phyloP scores from a whole-genome alignment of 2,888 invertebrate genomes.

The Campopleginae sp. region DNA sequence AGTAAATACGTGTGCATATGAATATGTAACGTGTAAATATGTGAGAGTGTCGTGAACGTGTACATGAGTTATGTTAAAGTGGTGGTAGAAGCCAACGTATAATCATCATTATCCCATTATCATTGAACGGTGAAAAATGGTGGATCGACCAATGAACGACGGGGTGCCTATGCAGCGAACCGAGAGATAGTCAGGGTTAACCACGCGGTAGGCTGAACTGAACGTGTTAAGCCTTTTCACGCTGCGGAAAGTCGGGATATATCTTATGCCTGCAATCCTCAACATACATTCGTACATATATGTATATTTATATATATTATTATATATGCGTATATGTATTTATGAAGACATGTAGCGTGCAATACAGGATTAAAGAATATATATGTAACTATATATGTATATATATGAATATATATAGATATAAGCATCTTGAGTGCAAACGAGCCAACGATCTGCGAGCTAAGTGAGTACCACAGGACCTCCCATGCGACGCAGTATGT shows the following conservation, averaged over 20 bases:
- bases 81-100: constrained; percentile 64
- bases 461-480: constrained; percentile 59
- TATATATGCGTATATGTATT: constrained; percentile 4
- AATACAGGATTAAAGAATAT: constrained; percentile 25
- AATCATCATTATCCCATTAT: constrained; percentile 80
- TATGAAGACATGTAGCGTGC: constrained; percentile 27
- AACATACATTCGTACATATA: not conserved
- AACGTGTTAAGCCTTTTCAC: constrained; percentile 52
- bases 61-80: constrained; percentile 8
- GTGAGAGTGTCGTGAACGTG: not conserved
- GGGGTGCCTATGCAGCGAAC: constrained; percentile 57
- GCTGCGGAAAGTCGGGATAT: constrained; percentile 53
- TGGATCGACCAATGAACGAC: constrained; percentile 75
- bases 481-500: constrained; percentile 59
- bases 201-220: constrained; percentile 64
- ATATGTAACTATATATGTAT: not conserved
- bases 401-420: constrained; percentile 6
- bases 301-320: not conserved
- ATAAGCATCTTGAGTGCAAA: constrained; percentile 40
- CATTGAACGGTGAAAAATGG: constrained; percentile 78
- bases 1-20: not conserved
- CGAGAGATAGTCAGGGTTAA: constrained; percentile 75
- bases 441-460: constrained; percentile 53
- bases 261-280: constrained; percentile 24
- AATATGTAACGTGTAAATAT: not conserved